Percentiles rank a stretch among this genome's conserved stretches.
phyloP scores from a whole-genome alignment of 2,113 vertebrate species.

The Helogale parvula region DNA sequence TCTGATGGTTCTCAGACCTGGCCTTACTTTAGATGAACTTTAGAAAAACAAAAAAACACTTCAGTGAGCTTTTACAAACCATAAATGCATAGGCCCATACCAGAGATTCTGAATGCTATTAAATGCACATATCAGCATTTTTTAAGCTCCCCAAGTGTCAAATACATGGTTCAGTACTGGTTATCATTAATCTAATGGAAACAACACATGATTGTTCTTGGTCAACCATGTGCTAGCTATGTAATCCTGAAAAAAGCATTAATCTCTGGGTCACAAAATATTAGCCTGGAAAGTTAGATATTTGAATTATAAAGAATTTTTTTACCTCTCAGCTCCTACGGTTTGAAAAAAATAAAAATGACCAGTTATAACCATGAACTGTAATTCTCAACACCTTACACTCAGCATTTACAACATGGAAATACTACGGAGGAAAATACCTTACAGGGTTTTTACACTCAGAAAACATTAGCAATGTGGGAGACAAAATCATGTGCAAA shows the following conservation, averaged over 20 bases:
- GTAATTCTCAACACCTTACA: not conserved
- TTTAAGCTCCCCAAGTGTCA: not conserved
- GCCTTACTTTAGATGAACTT: not conserved
- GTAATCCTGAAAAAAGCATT: not conserved
- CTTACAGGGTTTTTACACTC: not conserved
- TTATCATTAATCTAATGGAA: not conserved
- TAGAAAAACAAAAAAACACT: not conserved
- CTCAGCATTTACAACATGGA: conserved; percentile 11
- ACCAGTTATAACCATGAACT: not conserved
- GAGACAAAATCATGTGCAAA: not conserved
- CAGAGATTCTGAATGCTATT: not conserved
- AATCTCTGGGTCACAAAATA: not conserved
- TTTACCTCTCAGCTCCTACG: not conserved
- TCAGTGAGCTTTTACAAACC: conserved; percentile 12
- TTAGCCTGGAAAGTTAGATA: not conserved
- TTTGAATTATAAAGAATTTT: conserved; percentile 25
- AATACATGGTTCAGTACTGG: not conserved
- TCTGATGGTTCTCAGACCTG: not conserved
- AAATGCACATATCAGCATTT: not conserved
- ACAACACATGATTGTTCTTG: not conserved
- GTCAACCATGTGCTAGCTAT: not conserved
- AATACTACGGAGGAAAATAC: not conserved
- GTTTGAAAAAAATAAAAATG: conserved; percentile 24
- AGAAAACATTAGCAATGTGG: not conserved
- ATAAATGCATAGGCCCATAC: not conserved